phyloP scores from a whole-genome alignment of 2,113 vertebrate genomes.

The Miniopterus natalensis region DNA sequence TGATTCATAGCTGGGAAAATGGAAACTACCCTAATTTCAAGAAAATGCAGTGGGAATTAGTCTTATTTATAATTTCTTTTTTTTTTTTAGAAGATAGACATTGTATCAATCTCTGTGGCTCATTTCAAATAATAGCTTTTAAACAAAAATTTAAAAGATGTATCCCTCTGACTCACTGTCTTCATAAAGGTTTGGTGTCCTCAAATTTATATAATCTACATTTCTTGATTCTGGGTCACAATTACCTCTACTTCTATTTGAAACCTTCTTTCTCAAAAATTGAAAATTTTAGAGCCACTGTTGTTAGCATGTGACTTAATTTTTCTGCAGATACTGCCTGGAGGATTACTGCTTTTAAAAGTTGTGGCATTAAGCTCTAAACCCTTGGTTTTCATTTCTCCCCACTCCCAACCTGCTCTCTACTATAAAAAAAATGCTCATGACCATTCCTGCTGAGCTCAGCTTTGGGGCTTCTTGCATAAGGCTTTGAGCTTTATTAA shows the following conservation, averaged over 20 bases:
- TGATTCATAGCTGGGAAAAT: constrained; percentile 11
- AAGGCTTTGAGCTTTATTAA: background rate
- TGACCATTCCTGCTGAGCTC: background rate
- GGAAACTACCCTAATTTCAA: constrained; percentile 32
- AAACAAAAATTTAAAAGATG: constrained; percentile 38
- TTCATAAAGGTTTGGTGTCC: constrained; percentile 29
- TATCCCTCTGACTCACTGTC: background rate
- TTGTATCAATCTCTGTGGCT: background rate
- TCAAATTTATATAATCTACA: constrained; percentile 22
- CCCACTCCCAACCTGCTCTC: fast-evolving
- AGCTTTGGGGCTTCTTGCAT: background rate
- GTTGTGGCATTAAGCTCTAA: background rate
- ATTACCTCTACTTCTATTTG: constrained; percentile 36
- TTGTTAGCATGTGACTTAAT: background rate
- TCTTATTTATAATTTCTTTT: background rate
- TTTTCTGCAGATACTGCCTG: background rate
- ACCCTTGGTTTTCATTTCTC: background rate
- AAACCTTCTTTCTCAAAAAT: constrained; percentile 38
- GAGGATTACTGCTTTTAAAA: background rate
- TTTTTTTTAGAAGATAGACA: background rate
- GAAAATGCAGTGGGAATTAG: constrained; percentile 1
- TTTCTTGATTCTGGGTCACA: constrained; percentile 51
- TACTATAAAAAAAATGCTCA: background rate
- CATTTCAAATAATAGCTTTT: constrained; percentile 45
- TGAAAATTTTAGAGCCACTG: background rate